phyloP scores from a whole-genome alignment of 2,888 invertebrate genomes.

The Merodon equestris region DNA sequence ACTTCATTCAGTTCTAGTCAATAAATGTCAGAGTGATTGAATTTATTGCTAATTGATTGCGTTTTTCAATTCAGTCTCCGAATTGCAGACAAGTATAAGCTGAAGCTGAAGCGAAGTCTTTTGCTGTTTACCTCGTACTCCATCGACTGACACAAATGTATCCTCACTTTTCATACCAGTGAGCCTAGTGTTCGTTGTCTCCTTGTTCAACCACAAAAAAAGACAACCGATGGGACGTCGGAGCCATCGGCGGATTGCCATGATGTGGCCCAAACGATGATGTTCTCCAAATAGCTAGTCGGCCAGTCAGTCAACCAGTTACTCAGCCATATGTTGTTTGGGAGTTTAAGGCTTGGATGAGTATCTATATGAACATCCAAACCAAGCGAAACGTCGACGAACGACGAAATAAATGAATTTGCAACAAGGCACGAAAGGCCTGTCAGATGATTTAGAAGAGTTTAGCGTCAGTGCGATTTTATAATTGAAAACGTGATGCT shows the following conservation, averaged over 20 bases:
- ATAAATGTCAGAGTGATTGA: conserved; percentile 69
- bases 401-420: conserved; percentile 64
- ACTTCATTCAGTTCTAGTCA: conserved; percentile 66
- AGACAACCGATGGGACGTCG: conserved; percentile 1
- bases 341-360: background rate
- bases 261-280: conserved; percentile 50
- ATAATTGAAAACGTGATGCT: conserved; percentile 70
- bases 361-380: background rate
- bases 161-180: conserved; percentile 50
- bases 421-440: conserved; percentile 68
- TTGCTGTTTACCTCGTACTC: no score
- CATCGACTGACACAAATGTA: conserved; percentile 55
- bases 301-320: background rate
- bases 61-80: conserved; percentile 66
- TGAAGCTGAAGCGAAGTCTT: conserved; percentile 22
- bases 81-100: conserved; percentile 59
- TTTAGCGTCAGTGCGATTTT: conserved; percentile 69
- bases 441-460: conserved; percentile 69
- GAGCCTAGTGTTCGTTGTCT: conserved; percentile 17
- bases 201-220: conserved; percentile 26
- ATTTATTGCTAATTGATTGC: conserved; percentile 69
- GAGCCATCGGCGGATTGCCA: conserved; percentile 24
- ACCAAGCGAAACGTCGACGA: background rate
- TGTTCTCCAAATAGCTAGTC: conserved; percentile 43
- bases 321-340: background rate